Evolutionary conservation across 1,140 invertebrate genomes (phyloP).

Genomic region (Zaprionus camerounensis): DNA sequence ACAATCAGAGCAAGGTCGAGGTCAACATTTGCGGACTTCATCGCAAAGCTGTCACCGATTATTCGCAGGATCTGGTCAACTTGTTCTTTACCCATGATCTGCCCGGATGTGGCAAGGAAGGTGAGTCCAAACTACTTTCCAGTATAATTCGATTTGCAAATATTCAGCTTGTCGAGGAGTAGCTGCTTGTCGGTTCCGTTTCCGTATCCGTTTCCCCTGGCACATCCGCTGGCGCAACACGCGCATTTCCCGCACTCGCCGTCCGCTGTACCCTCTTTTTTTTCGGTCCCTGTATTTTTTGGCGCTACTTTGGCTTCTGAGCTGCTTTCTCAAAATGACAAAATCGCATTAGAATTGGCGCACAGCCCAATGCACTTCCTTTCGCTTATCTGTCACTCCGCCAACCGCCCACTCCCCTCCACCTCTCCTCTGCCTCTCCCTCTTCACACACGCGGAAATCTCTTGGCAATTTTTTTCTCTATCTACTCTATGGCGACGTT

Average conservation of each 20-base stretch:
- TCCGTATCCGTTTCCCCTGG: slow-evolving; percentile 59
- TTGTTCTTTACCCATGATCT: slow-evolving; percentile 75
- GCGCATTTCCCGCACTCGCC: slow-evolving; percentile 57
- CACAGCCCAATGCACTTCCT: slow-evolving; percentile 78
- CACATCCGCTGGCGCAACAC: slow-evolving; percentile 61
- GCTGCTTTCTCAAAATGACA: slow-evolving; percentile 66
- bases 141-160: slow-evolving; percentile 64
- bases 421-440: background rate
- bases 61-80: slow-evolving; percentile 80
- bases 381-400: slow-evolving; percentile 44
- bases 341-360: slow-evolving; percentile 84
- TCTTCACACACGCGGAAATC: slow-evolving; percentile 10
- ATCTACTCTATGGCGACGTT: slow-evolving; percentile 20
- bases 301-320: slow-evolving; percentile 34
- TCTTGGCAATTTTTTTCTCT: slow-evolving; percentile 45
- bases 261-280: slow-evolving; percentile 50
- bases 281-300: slow-evolving; percentile 26
- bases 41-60: slow-evolving; percentile 77
- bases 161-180: slow-evolving; percentile 24
- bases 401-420: slow-evolving; percentile 5
- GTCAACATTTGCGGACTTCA: slow-evolving; percentile 69
- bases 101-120: slow-evolving; percentile 68
- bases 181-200: slow-evolving; percentile 62
- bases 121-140: slow-evolving; percentile 46
- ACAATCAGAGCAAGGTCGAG: slow-evolving; percentile 51